phyloP scores from a whole-genome alignment of 2,113 vertebrate species.

The Pluvianellus socialis region DNA sequence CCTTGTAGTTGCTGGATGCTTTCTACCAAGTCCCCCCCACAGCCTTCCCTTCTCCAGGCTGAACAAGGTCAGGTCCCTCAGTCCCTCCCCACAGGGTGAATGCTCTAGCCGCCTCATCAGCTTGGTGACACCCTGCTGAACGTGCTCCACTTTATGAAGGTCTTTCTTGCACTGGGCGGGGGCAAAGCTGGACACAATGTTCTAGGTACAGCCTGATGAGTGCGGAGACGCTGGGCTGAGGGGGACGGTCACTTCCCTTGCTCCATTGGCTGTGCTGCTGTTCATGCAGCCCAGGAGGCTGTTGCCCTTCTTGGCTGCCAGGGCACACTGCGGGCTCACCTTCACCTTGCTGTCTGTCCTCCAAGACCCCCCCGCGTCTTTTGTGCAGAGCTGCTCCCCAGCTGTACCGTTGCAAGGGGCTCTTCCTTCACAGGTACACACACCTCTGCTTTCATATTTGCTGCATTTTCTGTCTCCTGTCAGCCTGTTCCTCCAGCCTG shows the following conservation, averaged over 20 bases:
- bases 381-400: not conserved
- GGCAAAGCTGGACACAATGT: not conserved
- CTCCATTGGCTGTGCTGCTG: not conserved
- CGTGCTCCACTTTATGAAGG: not conserved
- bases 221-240: not conserved
- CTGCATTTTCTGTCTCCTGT: not conserved
- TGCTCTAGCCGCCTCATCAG: not conserved
- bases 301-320: not conserved
- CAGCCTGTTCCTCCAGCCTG: not conserved
- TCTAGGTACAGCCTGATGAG: not conserved
- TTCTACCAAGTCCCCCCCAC: not conserved
- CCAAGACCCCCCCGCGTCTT: not conserved
- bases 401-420: not conserved
- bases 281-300: not conserved
- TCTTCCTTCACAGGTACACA: not conserved
- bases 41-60: not conserved
- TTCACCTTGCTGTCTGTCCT: not conserved
- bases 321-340: not conserved
- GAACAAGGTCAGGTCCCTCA: fast-evolving
- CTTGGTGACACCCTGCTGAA: not conserved
- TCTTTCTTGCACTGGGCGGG: not conserved
- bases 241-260: not conserved
- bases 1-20: not conserved
- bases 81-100: not conserved
- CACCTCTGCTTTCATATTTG: not conserved